These are phyloP conservation scores for Echiichthys vipera DNA, from an alignment of 2,797 vertebrate genomes.

Conservation along the genomic window DNA sequence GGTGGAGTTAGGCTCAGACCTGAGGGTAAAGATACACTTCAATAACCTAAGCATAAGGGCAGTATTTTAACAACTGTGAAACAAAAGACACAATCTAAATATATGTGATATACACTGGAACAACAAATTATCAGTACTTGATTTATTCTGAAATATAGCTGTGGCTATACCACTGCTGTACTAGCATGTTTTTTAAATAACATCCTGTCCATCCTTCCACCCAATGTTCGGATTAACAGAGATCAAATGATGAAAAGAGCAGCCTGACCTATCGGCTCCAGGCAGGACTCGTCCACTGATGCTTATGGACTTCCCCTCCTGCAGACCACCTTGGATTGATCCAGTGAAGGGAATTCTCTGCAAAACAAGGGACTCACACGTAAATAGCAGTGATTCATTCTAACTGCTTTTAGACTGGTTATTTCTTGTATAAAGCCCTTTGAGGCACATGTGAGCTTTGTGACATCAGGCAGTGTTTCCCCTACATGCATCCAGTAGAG, in stretches of 20 bases:
- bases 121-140: too few species aligned
- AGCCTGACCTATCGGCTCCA: slow-evolving; percentile 69
- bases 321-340: slow-evolving; percentile 71
- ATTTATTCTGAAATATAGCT: too few species aligned
- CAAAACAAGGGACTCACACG: neutral
- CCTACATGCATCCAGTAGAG: too few species aligned
- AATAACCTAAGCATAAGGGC: neutral
- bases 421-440: neutral
- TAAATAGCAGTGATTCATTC: neutral
- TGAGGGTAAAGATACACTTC: too few species aligned
- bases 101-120: too few species aligned
- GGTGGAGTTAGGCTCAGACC: too few species aligned
- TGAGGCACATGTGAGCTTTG: neutral
- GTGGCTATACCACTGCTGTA: too few species aligned
- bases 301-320: slow-evolving; percentile 66
- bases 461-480: too few species aligned
- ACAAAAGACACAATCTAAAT: neutral
- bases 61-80: neutral
- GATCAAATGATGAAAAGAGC: neutral
- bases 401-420: neutral
- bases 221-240: neutral
- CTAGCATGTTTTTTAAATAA: too few species aligned
- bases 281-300: slow-evolving; percentile 72
- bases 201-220: too few species aligned
- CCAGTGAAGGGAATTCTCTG: slow-evolving; percentile 81